Evolutionary conservation across 2,888 invertebrate species (phyloP), one percentile per base, ranked within the genome.

Genomic region (Cryptus viduatorius): DNA sequence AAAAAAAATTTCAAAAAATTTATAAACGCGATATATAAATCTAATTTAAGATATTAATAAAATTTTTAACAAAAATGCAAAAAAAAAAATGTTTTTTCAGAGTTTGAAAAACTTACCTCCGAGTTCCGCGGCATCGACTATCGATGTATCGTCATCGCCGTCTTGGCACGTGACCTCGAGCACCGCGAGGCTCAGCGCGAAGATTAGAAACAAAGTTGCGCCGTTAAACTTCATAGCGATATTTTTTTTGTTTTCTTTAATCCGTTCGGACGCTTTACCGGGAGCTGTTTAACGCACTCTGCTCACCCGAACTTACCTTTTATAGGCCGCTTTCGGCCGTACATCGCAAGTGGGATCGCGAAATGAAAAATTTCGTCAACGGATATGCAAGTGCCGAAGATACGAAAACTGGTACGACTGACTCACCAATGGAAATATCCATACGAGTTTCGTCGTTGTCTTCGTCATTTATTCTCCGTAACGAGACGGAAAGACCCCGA

Each of bases 331-430:
- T n/a, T 24, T 16, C 56, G 4, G 42, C 14, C 31, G 7, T 59
- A 56, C n/a, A 8, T 37, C 24, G 7, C 16, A 29, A 10, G 44
- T 24, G 46, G 12, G 16, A 16, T 50, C 46, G 10, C 53, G 69
- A 69, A 81, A 71, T 76, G 14, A 53, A 14, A 53, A n/a, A 53
- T 16, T 82, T 77, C 53, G 64, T 65, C 4, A 19, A 53, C 76
- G 71, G 82, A 82, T 82, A 82, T 71, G 81, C 82, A 61, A 10
- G 56, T 24, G 4, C 12, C 37, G 3, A 46, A 76, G 69, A 82
- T 77, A 77, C 64, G 46, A 80, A 37, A 76, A 76, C 68, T 76
- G 61, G 64, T 65, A 46, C 10, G 29, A 8, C 19, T 7, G 29
- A 56, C 50, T 29, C 53, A 4, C 16, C 14, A 12, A 67, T 16